Evolutionary conservation across 2,888 invertebrate species (phyloP).

Genomic region (Perizoma flavofasciatum): DNA sequence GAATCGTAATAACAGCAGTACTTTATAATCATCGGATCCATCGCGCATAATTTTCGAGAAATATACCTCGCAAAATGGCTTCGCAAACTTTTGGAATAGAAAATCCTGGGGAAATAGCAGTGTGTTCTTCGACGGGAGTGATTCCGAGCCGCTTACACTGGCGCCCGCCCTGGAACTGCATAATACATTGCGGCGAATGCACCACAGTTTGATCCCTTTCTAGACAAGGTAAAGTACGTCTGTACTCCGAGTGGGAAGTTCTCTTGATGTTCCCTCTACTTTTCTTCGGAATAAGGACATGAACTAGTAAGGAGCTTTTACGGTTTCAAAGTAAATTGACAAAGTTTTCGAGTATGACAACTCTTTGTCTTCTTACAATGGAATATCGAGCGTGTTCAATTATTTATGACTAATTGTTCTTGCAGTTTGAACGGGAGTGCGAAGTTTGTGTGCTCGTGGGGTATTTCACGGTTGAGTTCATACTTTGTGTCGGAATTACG

Average conservation of each 20-base stretch:
- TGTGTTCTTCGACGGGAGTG: conserved; percentile 68
- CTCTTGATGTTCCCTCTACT: conserved; percentile 74
- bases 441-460: conserved; percentile 42
- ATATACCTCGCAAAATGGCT: conserved; percentile 63
- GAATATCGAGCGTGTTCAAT: conserved; percentile 74
- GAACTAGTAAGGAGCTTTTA: conserved; percentile 72
- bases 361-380: conserved; percentile 73
- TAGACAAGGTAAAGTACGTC: conserved; percentile 80
- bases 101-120: conserved; percentile 67
- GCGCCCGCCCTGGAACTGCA: conserved; percentile 72
- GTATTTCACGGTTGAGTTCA: conserved; percentile 47
- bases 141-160: conserved; percentile 77
- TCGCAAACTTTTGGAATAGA: conserved; percentile 68
- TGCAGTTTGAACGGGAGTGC: conserved; percentile 54
- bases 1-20: conserved; percentile 49
- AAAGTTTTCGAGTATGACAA: conserved; percentile 75
- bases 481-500: conserved; percentile 46
- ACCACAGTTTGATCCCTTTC: conserved; percentile 81
- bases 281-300: conserved; percentile 72
- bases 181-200: conserved; percentile 82
- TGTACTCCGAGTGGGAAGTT: conserved; percentile 71
- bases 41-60: conserved; percentile 65
- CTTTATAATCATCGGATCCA: conserved; percentile 60
- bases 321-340: conserved; percentile 73
- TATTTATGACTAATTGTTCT: conserved; percentile 76